Percentiles rank a stretch among this genome's conserved stretches.
Evolutionary conservation across 35 echinoderm and acorn worm species (phyloP).

Genomic region (Hemicentrotus pulcherrimus): DNA sequence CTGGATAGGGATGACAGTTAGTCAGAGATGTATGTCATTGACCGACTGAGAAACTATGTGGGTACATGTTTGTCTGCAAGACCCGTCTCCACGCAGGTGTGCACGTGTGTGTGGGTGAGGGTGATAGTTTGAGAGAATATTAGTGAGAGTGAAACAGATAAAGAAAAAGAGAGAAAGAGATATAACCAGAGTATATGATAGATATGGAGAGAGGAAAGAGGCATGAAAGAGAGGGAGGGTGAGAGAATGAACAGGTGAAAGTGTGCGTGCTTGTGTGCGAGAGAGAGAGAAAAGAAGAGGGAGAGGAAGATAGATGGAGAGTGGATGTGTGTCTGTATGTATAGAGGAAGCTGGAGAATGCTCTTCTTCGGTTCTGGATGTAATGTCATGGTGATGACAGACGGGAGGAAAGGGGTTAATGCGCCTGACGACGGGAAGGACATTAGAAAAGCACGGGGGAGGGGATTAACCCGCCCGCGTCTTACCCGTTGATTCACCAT

Average conservation of each 20-base stretch:
- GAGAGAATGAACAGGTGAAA: background rate
- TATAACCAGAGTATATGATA: background rate
- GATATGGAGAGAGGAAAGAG: background rate
- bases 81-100: background rate
- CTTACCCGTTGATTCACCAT: conserved; percentile 37
- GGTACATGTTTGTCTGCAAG: conserved; percentile 10
- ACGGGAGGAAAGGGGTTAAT: conserved; percentile 35
- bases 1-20: background rate
- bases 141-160: background rate
- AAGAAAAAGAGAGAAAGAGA: too few relatives aligned
- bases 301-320: background rate
- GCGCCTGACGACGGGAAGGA: conserved; percentile 44
- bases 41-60: background rate
- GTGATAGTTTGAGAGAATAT: background rate
- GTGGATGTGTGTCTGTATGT: background rate
- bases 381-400: conserved; percentile 39
- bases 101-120: background rate
- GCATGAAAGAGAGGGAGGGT: background rate
- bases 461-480: conserved; percentile 30
- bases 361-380: background rate
- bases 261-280: background rate
- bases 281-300: background rate
- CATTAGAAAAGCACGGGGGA: conserved; percentile 42
- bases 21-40: background rate
- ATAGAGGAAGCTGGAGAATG: background rate